These are phyloP conservation scores for Tenthredo livida DNA, from an alignment of 2,888 invertebrate species.

Conservation along the genomic window DNA sequence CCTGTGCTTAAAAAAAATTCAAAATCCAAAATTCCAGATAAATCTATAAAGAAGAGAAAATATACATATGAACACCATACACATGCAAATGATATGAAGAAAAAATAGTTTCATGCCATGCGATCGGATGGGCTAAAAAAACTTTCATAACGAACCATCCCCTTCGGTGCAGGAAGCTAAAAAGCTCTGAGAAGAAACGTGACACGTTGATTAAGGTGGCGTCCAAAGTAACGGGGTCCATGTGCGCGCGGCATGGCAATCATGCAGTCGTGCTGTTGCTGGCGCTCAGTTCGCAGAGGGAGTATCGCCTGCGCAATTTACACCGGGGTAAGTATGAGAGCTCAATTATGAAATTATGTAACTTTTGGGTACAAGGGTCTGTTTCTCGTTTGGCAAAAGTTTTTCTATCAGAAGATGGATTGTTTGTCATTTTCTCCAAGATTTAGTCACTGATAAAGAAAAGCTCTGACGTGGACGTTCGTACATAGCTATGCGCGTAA, in stretches of 20 bases:
- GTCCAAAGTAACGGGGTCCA: conserved; percentile 49
- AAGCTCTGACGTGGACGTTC: neutral
- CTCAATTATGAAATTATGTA: neutral
- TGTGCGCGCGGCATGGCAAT: conserved; percentile 82
- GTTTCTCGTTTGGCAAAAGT: neutral
- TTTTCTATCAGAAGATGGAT: neutral
- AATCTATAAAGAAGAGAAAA: neutral
- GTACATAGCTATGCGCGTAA: neutral
- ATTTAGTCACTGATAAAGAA: neutral
- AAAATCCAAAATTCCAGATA: neutral
- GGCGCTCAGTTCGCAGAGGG: conserved; percentile 86
- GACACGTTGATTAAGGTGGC: neutral
- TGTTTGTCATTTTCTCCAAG: neutral
- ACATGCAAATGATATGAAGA: neutral
- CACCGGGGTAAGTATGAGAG: conserved; percentile 83
- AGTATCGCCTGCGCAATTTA: conserved; percentile 87
- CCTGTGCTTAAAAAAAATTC: neutral
- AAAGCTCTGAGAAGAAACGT: neutral
- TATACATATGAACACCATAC: neutral
- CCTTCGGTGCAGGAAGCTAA: neutral
- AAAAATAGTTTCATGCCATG: neutral
- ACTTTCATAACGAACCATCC: neutral
- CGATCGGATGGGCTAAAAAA: neutral
- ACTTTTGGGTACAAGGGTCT: neutral
- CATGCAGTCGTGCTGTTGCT: conserved; percentile 88